Base-by-base conservation (phyloP, 2,888 invertebrate genomes). In the Drosophila percnosoma region DNA sequence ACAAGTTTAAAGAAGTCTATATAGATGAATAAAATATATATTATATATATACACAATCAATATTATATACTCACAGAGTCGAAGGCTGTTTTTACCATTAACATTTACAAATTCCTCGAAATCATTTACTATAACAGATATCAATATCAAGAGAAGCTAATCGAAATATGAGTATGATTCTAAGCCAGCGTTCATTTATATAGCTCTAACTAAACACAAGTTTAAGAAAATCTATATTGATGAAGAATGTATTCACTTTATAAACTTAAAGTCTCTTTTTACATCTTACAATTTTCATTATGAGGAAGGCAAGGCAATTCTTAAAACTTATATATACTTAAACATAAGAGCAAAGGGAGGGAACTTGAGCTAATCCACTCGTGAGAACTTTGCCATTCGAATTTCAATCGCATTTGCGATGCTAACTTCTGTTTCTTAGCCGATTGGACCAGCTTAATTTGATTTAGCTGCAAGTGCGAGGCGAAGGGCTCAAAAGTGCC, bases 371-470 rank as follows among this genome's bases (percentile, higher is more conserved):
- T n/a, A 48, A 59, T 34, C 24, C 15, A 36, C 21, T 31, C 29
- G 15, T 51, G 21, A 36, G 49, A 21, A 10, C 15, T 42, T 38
- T 53, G 45, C 18, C 27, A 34, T 49, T 53, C 18, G 24, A 8
- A 18, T 59, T 48, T 36, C 11, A 33, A 54, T 31, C 29, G 29
- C 48, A 27, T 21, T 42, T 34, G 27, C 10, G 31, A n/a, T 36
- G 13, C 15, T 18, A 40, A 36, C 64, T 45, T 34, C n/a, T 53
- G 27, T 21, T 31, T 55, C n/a, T 55, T n/a, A n/a, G 64, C 4
- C n/a, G 13, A 45, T 33, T 66, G 68, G 45, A 60, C 49, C 24
- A 27, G 48, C 55, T 62, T 69, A 77, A 80, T 80, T 75, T 73
- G 68, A 79, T 64, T 68, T 31, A 45, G 40, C 42, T 13, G 53